Evolutionary conservation across 2,888 invertebrate species (phyloP).

Genomic region (Papilio gigon): DNA sequence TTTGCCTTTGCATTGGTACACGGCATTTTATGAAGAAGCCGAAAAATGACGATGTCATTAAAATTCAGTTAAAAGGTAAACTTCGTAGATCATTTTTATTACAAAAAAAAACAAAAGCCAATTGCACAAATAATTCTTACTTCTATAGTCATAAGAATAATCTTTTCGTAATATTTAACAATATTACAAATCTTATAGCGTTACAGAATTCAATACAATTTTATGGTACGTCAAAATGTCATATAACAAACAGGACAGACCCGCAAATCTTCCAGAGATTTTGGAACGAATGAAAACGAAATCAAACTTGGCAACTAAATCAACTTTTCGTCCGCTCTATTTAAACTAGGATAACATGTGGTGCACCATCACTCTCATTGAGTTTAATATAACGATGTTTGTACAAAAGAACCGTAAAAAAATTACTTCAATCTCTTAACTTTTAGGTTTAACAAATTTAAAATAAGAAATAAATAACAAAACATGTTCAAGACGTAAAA

Average conservation of each 20-base stretch:
- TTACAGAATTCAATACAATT: background rate
- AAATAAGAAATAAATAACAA: background rate
- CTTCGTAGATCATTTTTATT: too few relatives aligned
- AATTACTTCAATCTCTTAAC: background rate
- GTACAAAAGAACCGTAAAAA: background rate
- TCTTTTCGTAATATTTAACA: background rate
- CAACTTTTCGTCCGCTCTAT: background rate
- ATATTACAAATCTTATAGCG: background rate
- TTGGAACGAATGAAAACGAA: background rate
- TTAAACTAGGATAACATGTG: background rate
- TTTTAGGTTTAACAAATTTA: background rate
- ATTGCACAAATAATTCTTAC: background rate
- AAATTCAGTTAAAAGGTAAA: background rate
- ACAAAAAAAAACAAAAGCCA: too few relatives aligned
- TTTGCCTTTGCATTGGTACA: slow-evolving; percentile 32
- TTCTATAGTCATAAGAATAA: background rate
- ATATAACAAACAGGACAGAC: background rate
- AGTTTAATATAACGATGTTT: background rate
- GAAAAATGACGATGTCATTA: background rate
- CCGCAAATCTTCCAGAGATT: background rate
- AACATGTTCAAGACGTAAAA: too few relatives aligned
- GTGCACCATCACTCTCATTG: background rate
- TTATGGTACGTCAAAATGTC: background rate
- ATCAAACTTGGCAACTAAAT: background rate
- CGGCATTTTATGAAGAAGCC: slow-evolving; percentile 15